A percentile compares a stretch with the other conserved stretches of the same genome.
phyloP scores from a whole-genome alignment of 2,797 vertebrate genomes.

The Chaetodon trifasciatus region DNA sequence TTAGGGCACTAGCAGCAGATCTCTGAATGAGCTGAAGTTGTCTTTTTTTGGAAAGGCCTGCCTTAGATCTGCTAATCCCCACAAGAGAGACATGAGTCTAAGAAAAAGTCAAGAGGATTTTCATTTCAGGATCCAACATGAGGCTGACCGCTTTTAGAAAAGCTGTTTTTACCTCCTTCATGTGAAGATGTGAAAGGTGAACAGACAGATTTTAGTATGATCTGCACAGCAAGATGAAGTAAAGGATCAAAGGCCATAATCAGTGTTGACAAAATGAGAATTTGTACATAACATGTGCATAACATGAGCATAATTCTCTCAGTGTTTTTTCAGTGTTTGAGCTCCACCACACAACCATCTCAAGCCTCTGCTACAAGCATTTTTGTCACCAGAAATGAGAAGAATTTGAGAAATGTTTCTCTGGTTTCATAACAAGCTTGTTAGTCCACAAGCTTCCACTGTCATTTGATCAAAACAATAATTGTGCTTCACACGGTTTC shows the following conservation, averaged over 20 bases:
- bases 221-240: not conserved
- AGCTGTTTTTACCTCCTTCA: too few relatives aligned
- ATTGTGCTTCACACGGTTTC: not conserved
- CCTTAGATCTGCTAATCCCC: not conserved
- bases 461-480: not conserved
- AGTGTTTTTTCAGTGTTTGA: not conserved
- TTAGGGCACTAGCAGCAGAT: too few relatives aligned
- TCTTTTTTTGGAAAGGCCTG: not conserved
- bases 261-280: not conserved
- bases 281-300: not conserved
- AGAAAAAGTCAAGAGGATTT: too few relatives aligned
- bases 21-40: too few relatives aligned
- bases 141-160: too few relatives aligned
- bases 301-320: not conserved
- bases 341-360: not conserved
- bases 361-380: too few relatives aligned
- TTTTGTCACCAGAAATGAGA: not conserved
- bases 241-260: not conserved
- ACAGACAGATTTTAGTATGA: not conserved
- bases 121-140: too few relatives aligned
- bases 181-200: too few relatives aligned
- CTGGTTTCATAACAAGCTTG: not conserved
- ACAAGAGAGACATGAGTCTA: not conserved
- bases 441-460: not conserved
- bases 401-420: not conserved